Conservation (phyloP, 1,140 invertebrate species). For the Drosophila triauraria region DNA sequence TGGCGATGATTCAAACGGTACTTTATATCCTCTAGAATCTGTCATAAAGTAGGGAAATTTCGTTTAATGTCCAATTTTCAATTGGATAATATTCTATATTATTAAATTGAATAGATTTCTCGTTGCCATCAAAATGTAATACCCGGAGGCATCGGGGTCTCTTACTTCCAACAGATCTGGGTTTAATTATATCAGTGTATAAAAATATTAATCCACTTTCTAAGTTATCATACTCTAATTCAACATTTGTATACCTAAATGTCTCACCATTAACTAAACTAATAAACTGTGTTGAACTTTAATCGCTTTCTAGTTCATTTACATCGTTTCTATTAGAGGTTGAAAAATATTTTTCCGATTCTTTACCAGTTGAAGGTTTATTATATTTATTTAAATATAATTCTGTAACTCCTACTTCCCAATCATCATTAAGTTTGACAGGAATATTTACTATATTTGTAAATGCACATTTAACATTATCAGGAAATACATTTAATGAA, state of each 20-base stretch:
- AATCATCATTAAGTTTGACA: constrained; percentile 1
- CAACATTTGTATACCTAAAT: no score
- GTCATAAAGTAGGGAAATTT: constrained; percentile 2
- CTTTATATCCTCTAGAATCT: not conserved
- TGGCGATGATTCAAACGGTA: not conserved
- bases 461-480: constrained; percentile 10
- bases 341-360: not conserved
- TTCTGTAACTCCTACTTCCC: constrained; percentile 8
- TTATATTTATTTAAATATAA: constrained; percentile 8
- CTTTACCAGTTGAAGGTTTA: not conserved
- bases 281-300: no score
- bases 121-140: not conserved
- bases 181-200: no score
- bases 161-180: no score
- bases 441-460: constrained; percentile 4
- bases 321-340: not conserved
- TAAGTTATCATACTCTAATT: no score
- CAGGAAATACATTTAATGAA: no score
- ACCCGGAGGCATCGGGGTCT: no score
- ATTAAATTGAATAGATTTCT: not conserved
- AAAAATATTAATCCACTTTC: no score
- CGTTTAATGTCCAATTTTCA: not conserved
- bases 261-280: no score
- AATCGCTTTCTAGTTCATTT: no score
- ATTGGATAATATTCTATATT: not conserved